These are phyloP conservation scores for Alviniconcha marisindica DNA, from an alignment of 1,140 invertebrate species.

Conservation along the genomic window DNA sequence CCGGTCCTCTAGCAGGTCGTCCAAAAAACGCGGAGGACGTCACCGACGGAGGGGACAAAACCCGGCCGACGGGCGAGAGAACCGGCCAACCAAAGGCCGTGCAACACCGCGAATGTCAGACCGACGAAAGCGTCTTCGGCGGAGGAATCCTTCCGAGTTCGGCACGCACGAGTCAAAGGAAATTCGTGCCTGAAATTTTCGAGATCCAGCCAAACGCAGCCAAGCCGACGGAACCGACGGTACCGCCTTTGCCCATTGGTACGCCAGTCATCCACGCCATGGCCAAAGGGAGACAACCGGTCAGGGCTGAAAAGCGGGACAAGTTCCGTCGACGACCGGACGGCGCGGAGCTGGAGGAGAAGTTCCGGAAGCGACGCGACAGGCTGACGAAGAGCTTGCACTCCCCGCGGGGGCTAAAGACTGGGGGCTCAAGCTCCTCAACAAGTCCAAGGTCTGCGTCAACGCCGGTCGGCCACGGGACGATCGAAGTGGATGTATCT, in stretches of 20 bases:
- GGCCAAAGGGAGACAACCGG: background rate
- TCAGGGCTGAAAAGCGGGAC: background rate
- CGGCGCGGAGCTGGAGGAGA: slow-evolving; percentile 1
- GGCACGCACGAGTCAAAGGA: background rate
- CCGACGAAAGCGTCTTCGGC: background rate
- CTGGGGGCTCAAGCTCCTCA: background rate
- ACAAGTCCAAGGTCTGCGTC: no score
- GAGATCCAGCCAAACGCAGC: background rate
- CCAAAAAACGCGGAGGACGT: background rate
- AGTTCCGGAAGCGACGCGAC: background rate
- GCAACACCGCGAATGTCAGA: background rate
- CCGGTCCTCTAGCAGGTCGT: background rate
- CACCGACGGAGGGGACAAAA: background rate
- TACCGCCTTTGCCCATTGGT: background rate
- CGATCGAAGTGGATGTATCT: background rate
- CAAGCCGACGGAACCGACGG: background rate
- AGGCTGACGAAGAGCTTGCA: background rate
- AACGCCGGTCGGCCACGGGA: background rate
- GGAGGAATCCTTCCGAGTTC: background rate
- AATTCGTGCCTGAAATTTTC: background rate
- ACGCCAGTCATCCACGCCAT: background rate
- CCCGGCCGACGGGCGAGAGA: background rate
- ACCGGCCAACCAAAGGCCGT: background rate
- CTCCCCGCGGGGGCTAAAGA: background rate
- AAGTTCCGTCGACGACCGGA: slow-evolving; percentile 12